phyloP scores from a whole-genome alignment of 2,888 invertebrate genomes.

The Romanomermis culicivorax region DNA sequence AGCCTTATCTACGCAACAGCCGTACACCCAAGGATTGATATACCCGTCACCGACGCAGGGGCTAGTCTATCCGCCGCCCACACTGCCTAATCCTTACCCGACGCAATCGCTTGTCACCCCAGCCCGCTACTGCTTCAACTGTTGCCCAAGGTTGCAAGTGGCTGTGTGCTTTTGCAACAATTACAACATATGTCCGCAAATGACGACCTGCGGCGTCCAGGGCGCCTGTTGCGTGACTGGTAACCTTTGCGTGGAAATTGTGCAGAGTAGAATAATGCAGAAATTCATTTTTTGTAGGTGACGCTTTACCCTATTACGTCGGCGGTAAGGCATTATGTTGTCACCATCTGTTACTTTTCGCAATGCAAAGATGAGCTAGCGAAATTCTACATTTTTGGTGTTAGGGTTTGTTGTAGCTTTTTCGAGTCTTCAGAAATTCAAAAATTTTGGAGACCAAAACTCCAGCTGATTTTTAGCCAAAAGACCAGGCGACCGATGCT shows the following conservation, averaged over 20 bases:
- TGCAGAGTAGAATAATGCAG: too few relatives aligned
- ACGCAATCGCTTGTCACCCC: not conserved
- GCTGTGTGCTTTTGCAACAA: constrained; percentile 25
- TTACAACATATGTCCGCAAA: constrained; percentile 13
- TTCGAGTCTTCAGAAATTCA: not conserved
- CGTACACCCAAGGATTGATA: not conserved
- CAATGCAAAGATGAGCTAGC: too few relatives aligned
- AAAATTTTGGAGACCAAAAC: not conserved
- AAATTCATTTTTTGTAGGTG: too few relatives aligned
- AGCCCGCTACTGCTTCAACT: not conserved
- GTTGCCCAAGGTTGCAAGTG: constrained; percentile 15
- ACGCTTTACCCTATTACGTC: too few relatives aligned
- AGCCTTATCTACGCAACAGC: not conserved
- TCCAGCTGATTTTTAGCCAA: not conserved
- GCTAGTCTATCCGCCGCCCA: too few relatives aligned
- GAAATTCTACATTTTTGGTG: not conserved
- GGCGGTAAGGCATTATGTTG: too few relatives aligned
- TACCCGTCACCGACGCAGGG: not conserved
- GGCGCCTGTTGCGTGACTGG: constrained; percentile 22
- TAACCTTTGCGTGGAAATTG: not conserved
- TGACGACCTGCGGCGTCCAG: constrained; percentile 8
- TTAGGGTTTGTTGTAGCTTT: not conserved
- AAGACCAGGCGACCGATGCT: constrained; percentile 4
- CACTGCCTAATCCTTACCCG: too few relatives aligned
- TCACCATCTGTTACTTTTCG: too few relatives aligned